phyloP scores from a whole-genome alignment of 2,113 vertebrate species.

The Microtus oregoni region DNA sequence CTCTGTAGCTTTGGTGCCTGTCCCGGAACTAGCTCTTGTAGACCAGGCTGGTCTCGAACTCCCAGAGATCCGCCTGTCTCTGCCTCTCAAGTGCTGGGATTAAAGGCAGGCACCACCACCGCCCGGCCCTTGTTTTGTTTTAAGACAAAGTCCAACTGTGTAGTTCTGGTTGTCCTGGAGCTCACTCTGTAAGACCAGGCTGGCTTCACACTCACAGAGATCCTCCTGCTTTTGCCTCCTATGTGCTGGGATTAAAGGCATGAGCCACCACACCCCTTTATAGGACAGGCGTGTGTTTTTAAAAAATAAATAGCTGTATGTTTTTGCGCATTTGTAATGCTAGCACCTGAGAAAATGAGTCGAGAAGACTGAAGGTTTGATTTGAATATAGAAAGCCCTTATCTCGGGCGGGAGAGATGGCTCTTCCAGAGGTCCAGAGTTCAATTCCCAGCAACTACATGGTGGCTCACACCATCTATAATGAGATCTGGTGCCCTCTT shows the following conservation, averaged over 20 bases:
- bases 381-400: neutral
- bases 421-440: too few relatives aligned
- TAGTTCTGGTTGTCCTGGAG: neutral
- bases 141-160: neutral
- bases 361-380: neutral
- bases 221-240: neutral
- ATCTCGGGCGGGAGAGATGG: neutral
- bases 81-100: too few relatives aligned
- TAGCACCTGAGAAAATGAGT: neutral
- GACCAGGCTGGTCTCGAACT: too few relatives aligned
- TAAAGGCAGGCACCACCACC: too few relatives aligned
- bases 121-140: neutral
- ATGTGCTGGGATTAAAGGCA: neutral
- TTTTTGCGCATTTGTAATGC: neutral
- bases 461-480: too few relatives aligned
- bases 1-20: too few relatives aligned
- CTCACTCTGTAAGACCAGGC: neutral
- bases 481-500: too few relatives aligned
- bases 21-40: too few relatives aligned
- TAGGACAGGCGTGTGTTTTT: neutral
- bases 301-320: neutral
- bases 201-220: neutral
- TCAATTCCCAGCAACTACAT: too few relatives aligned
- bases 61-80: too few relatives aligned
- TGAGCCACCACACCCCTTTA: neutral